Evolutionary conservation across 2,888 invertebrate genomes (phyloP).

Genomic region (Dasypogon diadema): DNA sequence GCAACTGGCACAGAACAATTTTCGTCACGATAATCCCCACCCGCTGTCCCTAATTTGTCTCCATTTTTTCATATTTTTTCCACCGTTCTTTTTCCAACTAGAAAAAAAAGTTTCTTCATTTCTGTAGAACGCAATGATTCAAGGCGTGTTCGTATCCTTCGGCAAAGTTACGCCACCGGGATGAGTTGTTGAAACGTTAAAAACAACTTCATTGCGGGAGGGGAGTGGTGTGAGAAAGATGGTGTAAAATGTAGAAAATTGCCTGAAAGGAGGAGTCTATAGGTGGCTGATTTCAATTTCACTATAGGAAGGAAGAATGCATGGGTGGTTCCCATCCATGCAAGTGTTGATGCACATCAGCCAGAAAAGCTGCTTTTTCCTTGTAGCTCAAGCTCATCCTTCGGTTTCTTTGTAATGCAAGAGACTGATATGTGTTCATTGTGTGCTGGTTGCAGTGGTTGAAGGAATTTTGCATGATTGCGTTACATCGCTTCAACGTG

Average conservation of each 20-base stretch:
- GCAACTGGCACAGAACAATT: slow-evolving; percentile 27
- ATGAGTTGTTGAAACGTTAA: slow-evolving; percentile 40
- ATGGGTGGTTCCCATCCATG: slow-evolving; percentile 17
- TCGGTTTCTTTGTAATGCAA: slow-evolving; percentile 12
- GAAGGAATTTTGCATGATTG: slow-evolving; percentile 24
- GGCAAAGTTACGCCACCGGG: slow-evolving; percentile 38
- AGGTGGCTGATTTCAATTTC: slow-evolving; percentile 46
- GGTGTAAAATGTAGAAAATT: slow-evolving; percentile 41
- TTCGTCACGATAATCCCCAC: slow-evolving; percentile 18
- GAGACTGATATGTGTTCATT: slow-evolving; percentile 25
- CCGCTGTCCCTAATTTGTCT: slow-evolving; percentile 33
- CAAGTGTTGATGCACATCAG: slow-evolving; percentile 42
- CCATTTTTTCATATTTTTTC: slow-evolving; percentile 30
- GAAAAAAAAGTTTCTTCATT: slow-evolving; percentile 27
- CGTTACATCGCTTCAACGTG: slow-evolving; percentile 7
- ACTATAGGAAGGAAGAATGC: slow-evolving; percentile 28
- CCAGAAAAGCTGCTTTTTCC: slow-evolving; percentile 31
- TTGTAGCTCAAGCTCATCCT: slow-evolving; percentile 9
- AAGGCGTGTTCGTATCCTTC: slow-evolving; percentile 31
- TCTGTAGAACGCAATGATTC: slow-evolving; percentile 5
- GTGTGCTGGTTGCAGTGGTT: neutral
- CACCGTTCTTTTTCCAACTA: neutral
- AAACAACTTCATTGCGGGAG: neutral
- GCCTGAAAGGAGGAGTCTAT: slow-evolving; percentile 33
- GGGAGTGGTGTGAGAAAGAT: neutral